Conservation (phyloP, 2,888 invertebrate species). For the Neoitamus cyanurus region DNA sequence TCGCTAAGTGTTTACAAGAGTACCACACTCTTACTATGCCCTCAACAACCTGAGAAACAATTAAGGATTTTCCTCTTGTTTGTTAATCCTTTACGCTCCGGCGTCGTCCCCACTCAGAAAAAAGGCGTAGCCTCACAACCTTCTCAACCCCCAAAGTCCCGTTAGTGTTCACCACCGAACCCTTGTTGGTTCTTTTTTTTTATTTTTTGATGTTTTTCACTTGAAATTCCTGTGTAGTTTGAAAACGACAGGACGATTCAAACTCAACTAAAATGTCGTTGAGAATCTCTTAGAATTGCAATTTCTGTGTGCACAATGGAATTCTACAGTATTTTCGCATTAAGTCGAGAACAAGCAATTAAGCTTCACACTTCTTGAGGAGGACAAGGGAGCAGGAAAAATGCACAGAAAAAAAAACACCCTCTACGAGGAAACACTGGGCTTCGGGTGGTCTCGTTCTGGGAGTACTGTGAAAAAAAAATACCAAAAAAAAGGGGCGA, state of each 20-base stretch:
- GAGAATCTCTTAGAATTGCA: slow-evolving; percentile 20
- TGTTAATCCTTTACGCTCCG: neutral
- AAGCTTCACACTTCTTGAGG: slow-evolving; percentile 50
- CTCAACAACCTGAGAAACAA: neutral
- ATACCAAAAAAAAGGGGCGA: neutral
- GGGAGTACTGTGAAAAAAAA: neutral
- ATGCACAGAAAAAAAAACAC: neutral
- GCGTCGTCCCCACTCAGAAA: neutral
- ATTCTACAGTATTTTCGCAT: slow-evolving; percentile 50
- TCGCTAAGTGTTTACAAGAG: neutral
- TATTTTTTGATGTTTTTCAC: neutral
- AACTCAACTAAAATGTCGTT: slow-evolving; percentile 28
- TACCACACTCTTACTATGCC: neutral
- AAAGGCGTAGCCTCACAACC: neutral
- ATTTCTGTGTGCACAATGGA: slow-evolving; percentile 31
- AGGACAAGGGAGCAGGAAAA: neutral
- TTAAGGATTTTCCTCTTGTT: neutral
- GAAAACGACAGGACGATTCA: slow-evolving; percentile 24
- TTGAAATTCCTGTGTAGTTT: neutral
- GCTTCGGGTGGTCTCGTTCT: neutral
- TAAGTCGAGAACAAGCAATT: slow-evolving; percentile 52
- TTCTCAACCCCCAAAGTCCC: neutral
- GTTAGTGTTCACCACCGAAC: neutral
- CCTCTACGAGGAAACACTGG: neutral
- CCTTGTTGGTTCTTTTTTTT: neutral